Conservation (phyloP, 2,888 invertebrate genomes). For the Barypeithes pellucidus region DNA sequence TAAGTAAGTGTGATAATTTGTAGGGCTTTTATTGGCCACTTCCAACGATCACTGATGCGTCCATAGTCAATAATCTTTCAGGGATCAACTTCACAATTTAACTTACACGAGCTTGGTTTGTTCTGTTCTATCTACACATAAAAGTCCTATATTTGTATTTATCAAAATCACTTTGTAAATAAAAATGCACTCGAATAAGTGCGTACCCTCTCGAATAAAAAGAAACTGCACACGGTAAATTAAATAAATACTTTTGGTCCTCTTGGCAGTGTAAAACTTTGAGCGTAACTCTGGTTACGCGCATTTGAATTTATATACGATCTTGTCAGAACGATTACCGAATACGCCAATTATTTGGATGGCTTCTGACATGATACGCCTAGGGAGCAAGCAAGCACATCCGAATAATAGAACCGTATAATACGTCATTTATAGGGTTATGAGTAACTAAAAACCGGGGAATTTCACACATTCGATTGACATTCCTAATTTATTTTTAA, state of each 20-base stretch:
- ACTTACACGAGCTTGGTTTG: too few species aligned
- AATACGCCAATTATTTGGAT: slow-evolving; percentile 65
- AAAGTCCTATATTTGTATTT: too few species aligned
- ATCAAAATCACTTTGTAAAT: too few species aligned
- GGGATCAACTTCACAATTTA: too few species aligned
- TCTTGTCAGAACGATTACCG: slow-evolving; percentile 67
- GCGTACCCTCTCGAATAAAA: background rate
- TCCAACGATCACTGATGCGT: too few species aligned
- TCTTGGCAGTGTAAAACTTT: slow-evolving; percentile 25
- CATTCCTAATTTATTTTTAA: background rate
- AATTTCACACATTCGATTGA: slow-evolving; percentile 14
- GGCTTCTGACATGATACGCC: slow-evolving; percentile 63
- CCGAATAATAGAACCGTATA: slow-evolving; percentile 41
- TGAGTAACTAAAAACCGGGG: slow-evolving; percentile 30
- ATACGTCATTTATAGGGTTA: slow-evolving; percentile 42
- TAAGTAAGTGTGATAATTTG: too few species aligned
- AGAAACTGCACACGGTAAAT: slow-evolving; percentile 25
- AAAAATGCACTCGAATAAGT: too few species aligned
- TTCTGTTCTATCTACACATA: too few species aligned
- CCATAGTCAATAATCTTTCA: too few species aligned
- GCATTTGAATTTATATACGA: slow-evolving; percentile 69
- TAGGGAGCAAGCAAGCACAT: slow-evolving; percentile 55
- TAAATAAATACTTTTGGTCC: slow-evolving; percentile 31
- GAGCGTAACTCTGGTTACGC: slow-evolving; percentile 56
- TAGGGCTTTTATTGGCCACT: too few species aligned